Evolutionary conservation across 1,140 invertebrate genomes (phyloP).

Genomic region (Brachionus koreanus): DNA sequence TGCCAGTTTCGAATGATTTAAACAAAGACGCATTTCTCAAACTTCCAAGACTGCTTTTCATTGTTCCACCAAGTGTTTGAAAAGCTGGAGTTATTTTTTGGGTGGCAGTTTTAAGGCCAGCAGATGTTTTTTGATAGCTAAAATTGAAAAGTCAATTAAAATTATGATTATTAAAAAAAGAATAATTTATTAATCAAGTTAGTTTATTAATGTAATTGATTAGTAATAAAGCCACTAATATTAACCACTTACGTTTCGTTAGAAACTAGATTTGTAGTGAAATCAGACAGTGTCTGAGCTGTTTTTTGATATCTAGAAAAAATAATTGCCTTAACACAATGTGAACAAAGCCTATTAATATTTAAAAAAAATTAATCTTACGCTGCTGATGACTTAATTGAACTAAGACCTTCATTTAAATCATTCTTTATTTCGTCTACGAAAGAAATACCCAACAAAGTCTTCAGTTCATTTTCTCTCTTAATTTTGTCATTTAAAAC

Average conservation of each 20-base stretch:
- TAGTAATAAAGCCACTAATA: not conserved
- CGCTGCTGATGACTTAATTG: conserved; percentile 13
- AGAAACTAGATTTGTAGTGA: not conserved
- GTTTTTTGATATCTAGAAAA: conserved; percentile 34
- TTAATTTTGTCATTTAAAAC: conserved; percentile 41
- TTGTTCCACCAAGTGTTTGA: conserved; percentile 28
- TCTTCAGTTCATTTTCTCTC: conserved; percentile 42
- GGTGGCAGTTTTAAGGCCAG: conserved; percentile 34
- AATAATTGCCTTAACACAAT: not conserved
- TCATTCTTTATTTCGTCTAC: conserved; percentile 41
- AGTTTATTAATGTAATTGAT: not conserved
- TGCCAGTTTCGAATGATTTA: conserved; percentile 19
- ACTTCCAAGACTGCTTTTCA: conserved; percentile 37
- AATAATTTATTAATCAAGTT: not conserved
- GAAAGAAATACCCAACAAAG: conserved; percentile 35
- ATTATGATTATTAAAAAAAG: not conserved
- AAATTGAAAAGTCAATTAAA: not conserved
- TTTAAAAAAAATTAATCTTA: conserved; percentile 26
- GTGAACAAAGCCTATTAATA: not conserved
- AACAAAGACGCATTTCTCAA: conserved; percentile 33
- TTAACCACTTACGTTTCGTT: conserved; percentile 36
- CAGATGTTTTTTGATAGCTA: conserved; percentile 45
- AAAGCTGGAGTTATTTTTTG: conserved; percentile 43
- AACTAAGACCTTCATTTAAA: conserved; percentile 3
- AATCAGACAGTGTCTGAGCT: conserved; percentile 30